Evolutionary conservation across 1,140 invertebrate genomes (phyloP), one percentile per base, ranked within the genome.

Genomic region (Magallana ariakensis): DNA sequence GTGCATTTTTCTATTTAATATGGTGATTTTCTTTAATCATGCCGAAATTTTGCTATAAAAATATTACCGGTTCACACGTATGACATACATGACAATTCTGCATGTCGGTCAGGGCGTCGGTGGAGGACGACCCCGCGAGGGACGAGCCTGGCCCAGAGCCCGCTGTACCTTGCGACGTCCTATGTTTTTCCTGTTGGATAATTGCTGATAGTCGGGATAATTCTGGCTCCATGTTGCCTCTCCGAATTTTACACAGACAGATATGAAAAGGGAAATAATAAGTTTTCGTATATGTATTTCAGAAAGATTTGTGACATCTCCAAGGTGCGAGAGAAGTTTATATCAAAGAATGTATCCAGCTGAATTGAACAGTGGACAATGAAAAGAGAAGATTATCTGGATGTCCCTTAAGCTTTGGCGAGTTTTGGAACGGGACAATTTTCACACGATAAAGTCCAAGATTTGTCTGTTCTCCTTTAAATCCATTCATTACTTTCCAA

Each of bases 81-180:
- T 46, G 33, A 2, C 2, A 46, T 46, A 46, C 33, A 46, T 46
- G 33, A 46, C 5, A 4, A 46, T 81, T 84, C 53, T 84, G 83
- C 87, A 88, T 86, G 7, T 86, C 87, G 22, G 84, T 57, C 11
- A 85, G 19, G 10, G 80, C 58, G 46, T 85, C 83, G 11, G 82
- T 55, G 5, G 57, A 80, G 1, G 85, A 83, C 0, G 85, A 81
- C 10, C 22, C 83, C 1, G 54, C 70, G 16, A 55, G 75, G 16
- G 88, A 89, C 1, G 80, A 83, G 4, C 87, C 75, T 0, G 85
- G 87, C 85, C 82, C 16, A 85, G 26, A 0, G 88, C 85, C 60
- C 87, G 88, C 11, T 75, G 86, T 16, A 22, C 85, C 75, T 10
- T 87, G 46, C n/a, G 85, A 87, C 54, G 80, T 58, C 16, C 88